Evolutionary conservation across 2,888 invertebrate genomes (phyloP), one percentile per base, ranked within the genome.

Genomic region (Coleophora deauratella): DNA sequence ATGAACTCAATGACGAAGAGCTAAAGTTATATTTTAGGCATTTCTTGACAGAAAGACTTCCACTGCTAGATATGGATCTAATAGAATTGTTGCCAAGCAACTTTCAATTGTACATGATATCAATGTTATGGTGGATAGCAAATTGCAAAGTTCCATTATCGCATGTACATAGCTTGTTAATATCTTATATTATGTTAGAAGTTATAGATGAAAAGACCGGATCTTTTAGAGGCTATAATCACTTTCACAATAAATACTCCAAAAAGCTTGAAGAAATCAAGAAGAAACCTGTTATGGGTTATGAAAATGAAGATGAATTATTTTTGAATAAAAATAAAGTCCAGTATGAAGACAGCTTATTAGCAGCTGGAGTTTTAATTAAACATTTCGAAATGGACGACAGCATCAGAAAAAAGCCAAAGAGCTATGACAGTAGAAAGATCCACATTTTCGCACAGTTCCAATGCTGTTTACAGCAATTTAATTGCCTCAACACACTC

Each of bases 391-490:
- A 88, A 59, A 72, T 89, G 37, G 86, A 89, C 58, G 67, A 77
- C 7, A 87, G 86, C 55, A 71, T 91, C 41, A 69, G 65, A 47
- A 75, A 68, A 39, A 87, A 79, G 52, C 81, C 86, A 0, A 89
- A 87, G 57, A 77, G 79, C 43, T 92, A 87, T 66, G 87, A 89
- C 52, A 57, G 72, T 2, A 78, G 69, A 40, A 79, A 87, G 47
- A 85, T 92, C 49, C 91, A 92, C 54, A 72, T 74, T 6, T 91
- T 90, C 64, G 88, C 91, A 1, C 88, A 91, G 59, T 89, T 91
- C 60, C 93, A 92, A 62, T 88, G 87, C 68, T 88, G 89, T 55
- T 62, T 91, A 31, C 72, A 79, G 9, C 88, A 89, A 51, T 68
- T 88, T 2, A 87, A 88, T 52, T 74, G 88, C 53, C 70, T 95